Evolutionary conservation across 2,113 vertebrate species (phyloP).

Genomic region (Maccullochella peelii): DNA sequence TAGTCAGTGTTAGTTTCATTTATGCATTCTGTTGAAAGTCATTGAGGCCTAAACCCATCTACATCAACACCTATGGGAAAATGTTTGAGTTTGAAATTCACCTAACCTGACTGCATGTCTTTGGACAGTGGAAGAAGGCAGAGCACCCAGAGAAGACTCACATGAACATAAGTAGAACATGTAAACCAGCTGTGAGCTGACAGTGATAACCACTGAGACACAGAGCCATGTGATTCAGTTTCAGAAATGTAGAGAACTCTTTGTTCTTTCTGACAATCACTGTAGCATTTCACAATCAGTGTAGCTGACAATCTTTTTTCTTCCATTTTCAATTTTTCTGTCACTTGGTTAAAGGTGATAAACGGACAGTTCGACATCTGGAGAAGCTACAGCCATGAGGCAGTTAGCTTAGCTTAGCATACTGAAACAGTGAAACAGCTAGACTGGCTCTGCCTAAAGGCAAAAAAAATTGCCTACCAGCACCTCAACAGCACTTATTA

Average conservation of each 20-base stretch:
- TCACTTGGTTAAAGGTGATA: too few relatives aligned
- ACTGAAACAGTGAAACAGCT: background rate
- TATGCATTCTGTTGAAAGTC: background rate
- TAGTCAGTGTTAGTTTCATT: background rate
- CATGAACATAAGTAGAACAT: background rate
- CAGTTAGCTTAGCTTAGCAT: background rate
- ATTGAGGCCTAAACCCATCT: background rate
- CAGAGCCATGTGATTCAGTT: too few relatives aligned
- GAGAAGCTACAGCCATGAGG: too few relatives aligned
- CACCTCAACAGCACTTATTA: too few relatives aligned
- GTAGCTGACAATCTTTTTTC: too few relatives aligned
- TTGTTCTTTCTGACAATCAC: too few relatives aligned
- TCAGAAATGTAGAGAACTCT: too few relatives aligned
- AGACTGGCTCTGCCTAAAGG: background rate
- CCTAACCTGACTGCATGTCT: background rate
- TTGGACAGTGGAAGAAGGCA: background rate
- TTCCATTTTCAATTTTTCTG: too few relatives aligned
- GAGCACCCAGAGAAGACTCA: background rate
- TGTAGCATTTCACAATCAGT: too few relatives aligned
- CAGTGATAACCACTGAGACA: too few relatives aligned
- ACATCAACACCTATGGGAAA: background rate
- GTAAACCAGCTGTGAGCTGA: too few relatives aligned
- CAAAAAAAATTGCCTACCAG: background rate
- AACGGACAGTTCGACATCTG: too few relatives aligned
- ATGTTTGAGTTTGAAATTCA: background rate